Evolutionary conservation across 2,888 invertebrate genomes (phyloP).

Genomic region (Pasiphila rectangulata): DNA sequence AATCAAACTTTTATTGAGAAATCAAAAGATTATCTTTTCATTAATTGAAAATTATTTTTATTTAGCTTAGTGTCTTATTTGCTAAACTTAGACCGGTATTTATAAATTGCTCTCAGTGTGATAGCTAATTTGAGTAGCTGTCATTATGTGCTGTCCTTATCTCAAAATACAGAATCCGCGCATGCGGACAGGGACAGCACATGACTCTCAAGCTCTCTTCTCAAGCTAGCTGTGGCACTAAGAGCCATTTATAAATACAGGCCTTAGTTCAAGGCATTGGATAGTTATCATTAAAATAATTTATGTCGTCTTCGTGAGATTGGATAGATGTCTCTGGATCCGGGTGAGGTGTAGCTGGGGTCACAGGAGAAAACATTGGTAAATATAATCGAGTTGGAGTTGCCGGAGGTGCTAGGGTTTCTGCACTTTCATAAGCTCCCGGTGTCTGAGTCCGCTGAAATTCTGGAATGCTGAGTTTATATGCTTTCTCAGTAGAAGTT

Average conservation of each 20-base stretch:
- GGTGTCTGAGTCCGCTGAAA: slow-evolving; percentile 27
- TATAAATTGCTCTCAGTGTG: slow-evolving; percentile 27
- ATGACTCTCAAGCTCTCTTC: no score
- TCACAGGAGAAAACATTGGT: slow-evolving; percentile 8
- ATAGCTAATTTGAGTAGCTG: slow-evolving; percentile 27
- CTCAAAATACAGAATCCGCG: slow-evolving; percentile 27
- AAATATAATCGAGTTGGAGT: slow-evolving; percentile 21
- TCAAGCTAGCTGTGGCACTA: slow-evolving; percentile 29
- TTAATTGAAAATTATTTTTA: slow-evolving; percentile 23
- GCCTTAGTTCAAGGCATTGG: slow-evolving; percentile 28
- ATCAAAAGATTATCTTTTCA: slow-evolving; percentile 22
- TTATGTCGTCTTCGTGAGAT: slow-evolving; percentile 30
- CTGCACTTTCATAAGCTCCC: slow-evolving; percentile 27
- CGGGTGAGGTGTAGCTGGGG: slow-evolving; percentile 28
- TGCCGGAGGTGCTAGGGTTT: slow-evolving; percentile 26
- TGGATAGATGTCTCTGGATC: slow-evolving; percentile 30
- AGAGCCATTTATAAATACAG: slow-evolving; percentile 29
- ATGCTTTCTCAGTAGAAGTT: slow-evolving; percentile 27
- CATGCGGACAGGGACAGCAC: slow-evolving; percentile 31
- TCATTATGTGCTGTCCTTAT: slow-evolving; percentile 26
- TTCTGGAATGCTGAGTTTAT: slow-evolving; percentile 30
- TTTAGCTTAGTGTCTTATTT: slow-evolving; percentile 25
- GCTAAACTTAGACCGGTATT: slow-evolving; percentile 23
- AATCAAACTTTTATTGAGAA: slow-evolving; percentile 17
- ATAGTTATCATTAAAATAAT: slow-evolving; percentile 28